Evolutionary conservation across 1,140 invertebrate species (phyloP).

Genomic region (Lepidostoma basale): DNA sequence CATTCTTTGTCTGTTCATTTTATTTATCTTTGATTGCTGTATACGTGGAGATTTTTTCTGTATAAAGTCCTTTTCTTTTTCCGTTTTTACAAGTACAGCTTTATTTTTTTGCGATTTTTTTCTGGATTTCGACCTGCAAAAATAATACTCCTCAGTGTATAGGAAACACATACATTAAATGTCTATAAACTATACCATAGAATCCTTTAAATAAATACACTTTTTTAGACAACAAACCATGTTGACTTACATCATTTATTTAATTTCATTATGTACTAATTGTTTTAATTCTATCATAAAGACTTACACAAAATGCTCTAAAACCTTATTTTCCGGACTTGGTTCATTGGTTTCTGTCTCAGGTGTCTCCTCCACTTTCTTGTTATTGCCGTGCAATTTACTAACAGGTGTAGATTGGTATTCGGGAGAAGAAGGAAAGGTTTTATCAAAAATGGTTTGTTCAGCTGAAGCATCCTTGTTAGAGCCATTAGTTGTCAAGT

Average conservation of each 20-base stretch:
- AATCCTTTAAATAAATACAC: no score
- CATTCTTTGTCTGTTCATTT: background rate
- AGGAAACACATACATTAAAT: background rate
- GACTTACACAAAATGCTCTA: background rate
- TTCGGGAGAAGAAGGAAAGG: background rate
- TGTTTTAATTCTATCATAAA: no score
- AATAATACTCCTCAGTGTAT: background rate
- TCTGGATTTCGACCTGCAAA: background rate
- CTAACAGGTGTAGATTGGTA: slow-evolving; percentile 24
- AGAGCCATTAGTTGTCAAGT: slow-evolving; percentile 30
- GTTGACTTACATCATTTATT: no score
- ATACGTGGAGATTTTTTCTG: background rate
- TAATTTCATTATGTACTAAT: no score
- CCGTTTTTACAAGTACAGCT: slow-evolving; percentile 5
- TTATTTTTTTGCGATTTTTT: background rate
- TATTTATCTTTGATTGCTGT: slow-evolving; percentile 13
- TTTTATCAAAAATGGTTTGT: slow-evolving; percentile 6
- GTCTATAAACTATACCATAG: no score
- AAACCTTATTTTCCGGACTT: background rate
- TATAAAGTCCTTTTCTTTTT: background rate
- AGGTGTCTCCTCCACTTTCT: background rate
- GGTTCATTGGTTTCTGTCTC: background rate
- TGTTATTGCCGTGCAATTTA: background rate
- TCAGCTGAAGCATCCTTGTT: slow-evolving; percentile 5
- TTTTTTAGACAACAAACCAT: no score